phyloP scores from a whole-genome alignment of 2,113 vertebrate species.

The Pseudorectes ferrugineus region DNA sequence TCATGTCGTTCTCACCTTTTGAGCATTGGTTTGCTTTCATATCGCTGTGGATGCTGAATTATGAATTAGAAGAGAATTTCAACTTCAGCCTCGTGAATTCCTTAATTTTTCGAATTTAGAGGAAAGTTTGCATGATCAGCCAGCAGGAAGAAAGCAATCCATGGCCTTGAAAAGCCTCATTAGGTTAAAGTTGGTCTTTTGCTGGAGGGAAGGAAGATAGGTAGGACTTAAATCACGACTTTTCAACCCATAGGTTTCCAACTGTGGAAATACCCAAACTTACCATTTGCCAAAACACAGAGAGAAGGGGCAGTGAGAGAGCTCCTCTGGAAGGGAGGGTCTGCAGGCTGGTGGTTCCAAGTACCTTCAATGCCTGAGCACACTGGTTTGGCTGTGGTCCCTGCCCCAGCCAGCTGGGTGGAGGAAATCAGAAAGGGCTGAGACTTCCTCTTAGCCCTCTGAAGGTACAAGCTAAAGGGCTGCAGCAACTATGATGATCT shows the following conservation, averaged over 20 bases:
- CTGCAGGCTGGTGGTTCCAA: background rate
- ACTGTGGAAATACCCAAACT: background rate
- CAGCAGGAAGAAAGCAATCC: background rate
- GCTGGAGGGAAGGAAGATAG: background rate
- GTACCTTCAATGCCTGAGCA: background rate
- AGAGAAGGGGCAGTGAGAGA: fast-evolving
- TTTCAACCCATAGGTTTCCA: background rate
- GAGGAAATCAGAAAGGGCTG: background rate
- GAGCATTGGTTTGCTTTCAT: background rate
- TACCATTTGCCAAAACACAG: background rate
- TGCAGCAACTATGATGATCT: background rate
- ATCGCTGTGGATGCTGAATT: background rate
- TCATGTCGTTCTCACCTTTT: background rate
- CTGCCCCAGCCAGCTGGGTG: background rate
- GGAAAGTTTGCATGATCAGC: background rate
- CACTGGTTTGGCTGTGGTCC: background rate
- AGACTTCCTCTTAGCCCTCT: background rate
- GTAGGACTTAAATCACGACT: background rate
- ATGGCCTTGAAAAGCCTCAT: background rate
- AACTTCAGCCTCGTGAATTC: background rate
- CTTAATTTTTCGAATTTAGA: background rate
- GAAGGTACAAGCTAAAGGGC: background rate
- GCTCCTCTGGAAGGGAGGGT: background rate
- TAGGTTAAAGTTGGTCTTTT: background rate
- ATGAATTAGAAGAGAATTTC: background rate